A percentile compares a stretch with the other conserved stretches of the same genome.
phyloP scores from a whole-genome alignment of 2,113 vertebrate genomes.

The Anguilla rostrata region DNA sequence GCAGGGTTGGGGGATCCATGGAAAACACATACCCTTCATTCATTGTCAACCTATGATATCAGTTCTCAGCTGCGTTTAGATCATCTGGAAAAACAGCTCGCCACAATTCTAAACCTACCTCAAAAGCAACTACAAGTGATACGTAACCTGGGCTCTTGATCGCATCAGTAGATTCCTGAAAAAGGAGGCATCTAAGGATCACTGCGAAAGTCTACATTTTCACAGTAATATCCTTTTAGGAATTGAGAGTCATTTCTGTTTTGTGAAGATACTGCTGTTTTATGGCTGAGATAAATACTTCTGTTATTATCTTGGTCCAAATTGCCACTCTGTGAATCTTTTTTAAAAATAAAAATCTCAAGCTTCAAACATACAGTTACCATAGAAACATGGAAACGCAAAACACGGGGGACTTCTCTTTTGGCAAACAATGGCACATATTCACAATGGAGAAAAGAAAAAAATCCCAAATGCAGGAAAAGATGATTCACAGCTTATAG shows the following conservation, averaged over 20 bases:
- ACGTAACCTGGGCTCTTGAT: neutral
- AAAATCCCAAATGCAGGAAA: neutral
- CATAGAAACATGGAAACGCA: slow-evolving; percentile 30
- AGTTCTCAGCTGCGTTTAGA: neutral
- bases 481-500: neutral
- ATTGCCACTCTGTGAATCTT: neutral
- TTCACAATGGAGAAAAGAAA: neutral
- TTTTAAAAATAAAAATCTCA: neutral
- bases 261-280: neutral
- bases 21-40: neutral
- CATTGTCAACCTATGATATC: neutral
- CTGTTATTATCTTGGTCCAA: neutral
- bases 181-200: neutral
- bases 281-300: neutral
- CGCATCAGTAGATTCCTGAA: neutral
- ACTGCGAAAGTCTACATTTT: neutral
- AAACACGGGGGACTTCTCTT: slow-evolving; percentile 7
- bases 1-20: neutral
- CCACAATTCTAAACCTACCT: neutral
- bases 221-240: neutral
- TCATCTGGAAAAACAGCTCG: neutral
- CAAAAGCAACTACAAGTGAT: neutral
- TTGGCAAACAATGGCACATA: slow-evolving; percentile 21
- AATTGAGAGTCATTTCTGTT: neutral
- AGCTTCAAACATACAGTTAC: slow-evolving; percentile 9